These are phyloP conservation scores for Philypnodon macrostomus DNA, from an alignment of 2,797 vertebrate genomes.

Conservation along the genomic window DNA sequence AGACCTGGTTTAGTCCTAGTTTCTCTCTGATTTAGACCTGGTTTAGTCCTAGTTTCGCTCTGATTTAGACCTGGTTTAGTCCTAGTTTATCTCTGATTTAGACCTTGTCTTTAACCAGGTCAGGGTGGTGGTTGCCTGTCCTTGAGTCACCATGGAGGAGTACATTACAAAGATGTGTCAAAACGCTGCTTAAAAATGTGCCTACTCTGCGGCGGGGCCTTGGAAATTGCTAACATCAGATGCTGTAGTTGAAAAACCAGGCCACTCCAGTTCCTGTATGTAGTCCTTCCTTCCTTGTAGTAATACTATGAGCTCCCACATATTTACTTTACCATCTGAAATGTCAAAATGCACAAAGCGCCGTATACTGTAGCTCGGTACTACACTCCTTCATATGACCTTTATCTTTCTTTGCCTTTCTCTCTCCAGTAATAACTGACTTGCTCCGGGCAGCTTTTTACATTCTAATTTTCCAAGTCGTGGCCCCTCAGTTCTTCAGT, in stretches of 20 bases:
- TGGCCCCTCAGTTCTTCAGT: neutral
- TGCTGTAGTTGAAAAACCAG: neutral
- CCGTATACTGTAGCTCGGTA: conserved; percentile 23
- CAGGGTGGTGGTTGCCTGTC: neutral
- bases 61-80: too few species aligned
- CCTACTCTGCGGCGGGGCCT: neutral
- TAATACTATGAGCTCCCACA: conserved; percentile 16
- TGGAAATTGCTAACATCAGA: conserved; percentile 20
- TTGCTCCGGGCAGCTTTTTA: neutral
- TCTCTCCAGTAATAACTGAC: conserved; percentile 4
- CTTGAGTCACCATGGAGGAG: conserved; percentile 27
- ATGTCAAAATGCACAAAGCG: conserved; percentile 27
- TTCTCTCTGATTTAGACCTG: too few species aligned
- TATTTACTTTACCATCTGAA: conserved; percentile 20
- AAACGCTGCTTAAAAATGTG: conserved; percentile 9
- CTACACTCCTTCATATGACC: conserved; percentile 27
- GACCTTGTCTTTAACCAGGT: too few species aligned
- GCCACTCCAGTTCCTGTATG: conserved; percentile 5
- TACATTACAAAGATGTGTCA: conserved; percentile 37
- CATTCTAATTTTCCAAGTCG: conserved; percentile 12
- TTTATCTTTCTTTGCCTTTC: conserved; percentile 19
- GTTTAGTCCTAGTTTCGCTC: too few species aligned
- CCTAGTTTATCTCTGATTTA: too few species aligned
- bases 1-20: too few species aligned
- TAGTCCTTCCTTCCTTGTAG: too few species aligned